Base-by-base conservation (phyloP, 2,797 vertebrate genomes). In the Peromyscus nudipes region DNA sequence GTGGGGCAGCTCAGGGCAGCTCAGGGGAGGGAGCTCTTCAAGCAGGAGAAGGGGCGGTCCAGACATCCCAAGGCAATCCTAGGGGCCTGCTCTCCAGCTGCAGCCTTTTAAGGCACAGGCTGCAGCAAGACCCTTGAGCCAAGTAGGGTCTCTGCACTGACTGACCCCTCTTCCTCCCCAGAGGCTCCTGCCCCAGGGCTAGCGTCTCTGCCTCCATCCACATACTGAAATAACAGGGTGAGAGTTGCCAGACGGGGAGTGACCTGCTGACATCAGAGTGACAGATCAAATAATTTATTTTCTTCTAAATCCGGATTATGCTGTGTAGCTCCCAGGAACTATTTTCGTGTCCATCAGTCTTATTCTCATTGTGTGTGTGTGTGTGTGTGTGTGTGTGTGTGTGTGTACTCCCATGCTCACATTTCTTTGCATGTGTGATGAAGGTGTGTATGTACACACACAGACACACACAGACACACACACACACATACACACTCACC, bases 271-370 rank as follows among this genome's bases (percentile, higher is more conserved):
- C 96, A 97, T 96, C 83, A 89, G 82, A 91, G 62, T 77, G 92
- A 97, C 96, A 96, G 97, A 96, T 97, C 89, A 95, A 97, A 94
- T 97, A 92, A 89, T 97, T 97, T 92, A 96, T 97, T 97, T 98
- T 95, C 97, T 97, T 97, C 94, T 95, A 97, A 98, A 98, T 97
- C 98, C 92, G 86, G 97, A 98, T 98, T 98, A 97, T 94, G 91
- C n/a, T 79, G 95, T 96, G 43, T 89, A 92, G 94, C 91, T 98
- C 95, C 94, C 82, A 55, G 97, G 73, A 83, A 43, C 96, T 96
- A 96, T 96, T 96, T 96, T 91, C 89, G 90, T n/a, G 10, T 65
- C 93, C 76, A 62, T 95, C 93, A 69, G 57, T 95, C 95, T 97
- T 95, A 60, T 83, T 96, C 34, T 85, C 16, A 91, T 94, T 71